Evolutionary conservation across 2,888 invertebrate species (phyloP).

Genomic region (Philonicus albiceps): DNA sequence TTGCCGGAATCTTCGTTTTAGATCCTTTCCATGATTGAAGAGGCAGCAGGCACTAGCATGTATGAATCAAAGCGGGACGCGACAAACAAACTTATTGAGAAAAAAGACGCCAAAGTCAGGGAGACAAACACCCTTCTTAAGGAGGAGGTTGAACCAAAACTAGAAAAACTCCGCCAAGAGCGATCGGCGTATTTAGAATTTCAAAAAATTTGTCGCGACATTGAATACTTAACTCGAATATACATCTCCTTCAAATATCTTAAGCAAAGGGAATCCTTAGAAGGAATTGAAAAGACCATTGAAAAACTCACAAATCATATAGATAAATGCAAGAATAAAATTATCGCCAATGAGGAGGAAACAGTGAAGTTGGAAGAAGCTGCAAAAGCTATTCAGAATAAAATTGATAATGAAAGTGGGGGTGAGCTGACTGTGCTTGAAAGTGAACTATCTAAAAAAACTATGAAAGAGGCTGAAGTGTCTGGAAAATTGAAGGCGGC

Average conservation of each 20-base stretch:
- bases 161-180: conserved; percentile 86
- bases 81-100: conserved; percentile 86
- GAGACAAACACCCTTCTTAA: conserved; percentile 80
- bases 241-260: conserved; percentile 64
- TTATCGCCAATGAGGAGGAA: conserved; percentile 67
- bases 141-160: conserved; percentile 91
- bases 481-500: conserved; percentile 71
- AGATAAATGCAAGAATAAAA: conserved; percentile 67
- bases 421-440: conserved; percentile 72
- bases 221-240: conserved; percentile 81
- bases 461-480: conserved; percentile 73
- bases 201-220: conserved; percentile 83
- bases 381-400: conserved; percentile 70
- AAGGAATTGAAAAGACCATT: conserved; percentile 66
- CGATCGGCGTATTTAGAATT: conserved; percentile 85
- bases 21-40: conserved; percentile 97
- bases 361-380: conserved; percentile 67
- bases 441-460: conserved; percentile 68
- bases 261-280: conserved; percentile 62
- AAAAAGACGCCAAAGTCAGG: conserved; percentile 88
- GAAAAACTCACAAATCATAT: conserved; percentile 67
- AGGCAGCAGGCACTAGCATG: conserved; percentile 97
- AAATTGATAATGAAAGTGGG: conserved; percentile 74
- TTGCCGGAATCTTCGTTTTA: conserved; percentile 55
- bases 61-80: conserved; percentile 93